Conservation (phyloP, 2,888 invertebrate species). For the Ommatoiulus sabulosus region DNA sequence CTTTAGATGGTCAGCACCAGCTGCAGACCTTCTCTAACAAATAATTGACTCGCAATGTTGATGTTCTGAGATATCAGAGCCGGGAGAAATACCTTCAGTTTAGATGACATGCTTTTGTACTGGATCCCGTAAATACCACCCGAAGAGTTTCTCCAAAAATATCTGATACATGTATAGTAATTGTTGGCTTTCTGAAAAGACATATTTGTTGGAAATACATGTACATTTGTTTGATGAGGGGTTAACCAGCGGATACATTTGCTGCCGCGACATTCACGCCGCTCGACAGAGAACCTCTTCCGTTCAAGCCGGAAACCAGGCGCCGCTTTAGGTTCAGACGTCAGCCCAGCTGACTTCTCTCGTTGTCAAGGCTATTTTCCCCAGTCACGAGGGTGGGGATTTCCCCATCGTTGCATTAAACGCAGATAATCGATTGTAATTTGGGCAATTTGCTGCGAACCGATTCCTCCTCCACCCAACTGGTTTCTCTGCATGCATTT, state of each 20-base stretch:
- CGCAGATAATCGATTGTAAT: slow-evolving; percentile 20
- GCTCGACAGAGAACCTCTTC: neutral
- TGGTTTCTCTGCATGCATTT: neutral
- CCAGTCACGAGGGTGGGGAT: neutral
- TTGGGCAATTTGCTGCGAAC: slow-evolving; percentile 12
- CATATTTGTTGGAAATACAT: neutral
- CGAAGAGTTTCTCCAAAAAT: too few relatives aligned
- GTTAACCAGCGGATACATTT: too few relatives aligned
- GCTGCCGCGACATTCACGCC: neutral
- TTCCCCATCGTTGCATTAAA: slow-evolving; percentile 13
- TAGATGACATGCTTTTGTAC: too few relatives aligned
- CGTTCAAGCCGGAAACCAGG: neutral
- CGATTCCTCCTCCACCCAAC: neutral
- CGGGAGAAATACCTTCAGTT: too few relatives aligned
- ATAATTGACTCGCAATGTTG: too few relatives aligned
- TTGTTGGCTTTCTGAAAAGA: too few relatives aligned
- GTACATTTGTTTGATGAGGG: neutral
- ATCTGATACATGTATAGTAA: too few relatives aligned
- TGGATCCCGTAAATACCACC: too few relatives aligned
- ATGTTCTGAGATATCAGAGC: too few relatives aligned
- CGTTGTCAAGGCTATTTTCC: neutral
- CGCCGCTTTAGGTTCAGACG: neutral
- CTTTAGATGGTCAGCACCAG: too few relatives aligned
- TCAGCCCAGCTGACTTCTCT: neutral
- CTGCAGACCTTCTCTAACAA: too few relatives aligned